These are phyloP conservation scores for Lucilia sericata DNA, from an alignment of 1,140 invertebrate genomes.

Conservation along the genomic window DNA sequence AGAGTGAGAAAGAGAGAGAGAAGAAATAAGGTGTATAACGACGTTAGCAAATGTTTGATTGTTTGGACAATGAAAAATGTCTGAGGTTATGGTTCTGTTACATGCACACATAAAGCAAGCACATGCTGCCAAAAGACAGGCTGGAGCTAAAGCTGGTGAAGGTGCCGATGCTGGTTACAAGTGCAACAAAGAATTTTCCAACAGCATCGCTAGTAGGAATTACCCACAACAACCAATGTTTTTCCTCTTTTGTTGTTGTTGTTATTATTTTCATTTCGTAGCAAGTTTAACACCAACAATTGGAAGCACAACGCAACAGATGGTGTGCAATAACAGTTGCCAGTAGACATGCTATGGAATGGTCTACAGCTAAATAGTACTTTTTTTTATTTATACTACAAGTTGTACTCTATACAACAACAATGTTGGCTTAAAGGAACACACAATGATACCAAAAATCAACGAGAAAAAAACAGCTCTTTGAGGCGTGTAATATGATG, in stretches of 20 bases:
- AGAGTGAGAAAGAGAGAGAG: not conserved
- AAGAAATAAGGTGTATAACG: not conserved
- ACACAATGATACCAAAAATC: not conserved
- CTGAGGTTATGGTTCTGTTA: conserved; percentile 40
- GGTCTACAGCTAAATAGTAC: conserved; percentile 28
- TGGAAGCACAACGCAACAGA: conserved; percentile 39
- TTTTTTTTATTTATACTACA: not conserved
- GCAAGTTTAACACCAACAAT: conserved; percentile 33
- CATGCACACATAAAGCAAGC: conserved; percentile 22
- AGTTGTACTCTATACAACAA: not conserved
- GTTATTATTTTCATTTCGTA: not conserved
- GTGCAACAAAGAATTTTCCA: conserved; percentile 29
- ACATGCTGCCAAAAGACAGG: not conserved
- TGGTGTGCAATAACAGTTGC: conserved; percentile 10
- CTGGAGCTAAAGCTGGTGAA: not conserved
- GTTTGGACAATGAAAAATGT: conserved; percentile 44
- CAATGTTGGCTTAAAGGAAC: not conserved
- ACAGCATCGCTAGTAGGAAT: conserved; percentile 12
- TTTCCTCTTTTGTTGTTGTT: conserved; percentile 9
- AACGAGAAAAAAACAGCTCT: not conserved
- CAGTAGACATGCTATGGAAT: too few relatives aligned
- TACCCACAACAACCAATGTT: not conserved
- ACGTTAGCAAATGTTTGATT: conserved; percentile 41
- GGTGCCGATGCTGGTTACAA: not conserved
- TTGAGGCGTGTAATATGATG: conserved; percentile 43